These are phyloP conservation scores for Arothron firmamentum DNA, from an alignment of 2,113 vertebrate species.

Conservation along the genomic window DNA sequence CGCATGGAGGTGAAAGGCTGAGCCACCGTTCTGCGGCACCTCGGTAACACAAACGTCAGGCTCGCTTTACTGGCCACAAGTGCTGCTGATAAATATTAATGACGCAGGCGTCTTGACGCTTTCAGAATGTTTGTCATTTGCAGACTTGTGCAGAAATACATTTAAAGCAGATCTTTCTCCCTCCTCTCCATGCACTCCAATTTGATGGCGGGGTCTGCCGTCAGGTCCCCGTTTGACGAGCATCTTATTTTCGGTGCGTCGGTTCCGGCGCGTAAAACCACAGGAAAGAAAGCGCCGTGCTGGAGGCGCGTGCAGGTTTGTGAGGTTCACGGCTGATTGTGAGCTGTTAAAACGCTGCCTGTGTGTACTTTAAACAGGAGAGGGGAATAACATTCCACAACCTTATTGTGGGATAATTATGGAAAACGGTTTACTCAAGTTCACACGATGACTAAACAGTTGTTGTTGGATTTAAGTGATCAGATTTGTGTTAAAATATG, in stretches of 20 bases:
- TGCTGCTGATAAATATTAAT: constrained; percentile 82
- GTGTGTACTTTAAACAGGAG: too few species aligned
- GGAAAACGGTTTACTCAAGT: constrained; percentile 1
- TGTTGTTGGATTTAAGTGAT: constrained; percentile 17
- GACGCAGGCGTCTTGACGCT: constrained; percentile 52
- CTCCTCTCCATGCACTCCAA: constrained; percentile 17
- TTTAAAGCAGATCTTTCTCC: constrained; percentile 58
- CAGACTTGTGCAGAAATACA: constrained; percentile 58
- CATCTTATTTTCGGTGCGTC: constrained; percentile 36
- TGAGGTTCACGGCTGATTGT: too few species aligned
- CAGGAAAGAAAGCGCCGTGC: not conserved
- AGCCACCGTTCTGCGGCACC: constrained; percentile 26
- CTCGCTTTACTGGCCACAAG: constrained; percentile 67
- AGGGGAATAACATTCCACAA: too few species aligned
- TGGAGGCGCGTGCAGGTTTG: too few species aligned
- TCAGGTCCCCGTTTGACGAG: constrained; percentile 43
- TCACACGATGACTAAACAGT: constrained; percentile 18
- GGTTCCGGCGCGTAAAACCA: constrained; percentile 23
- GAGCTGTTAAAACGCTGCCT: too few species aligned
- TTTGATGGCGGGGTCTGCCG: constrained; percentile 46
- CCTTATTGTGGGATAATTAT: too few species aligned
- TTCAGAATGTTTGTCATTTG: constrained; percentile 53
- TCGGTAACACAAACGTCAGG: constrained; percentile 61
- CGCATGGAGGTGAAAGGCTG: constrained; percentile 1
- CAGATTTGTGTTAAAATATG: constrained; percentile 36